Conservation (phyloP, 2,797 vertebrate genomes). For the Gymnoscopelus braueri region DNA sequence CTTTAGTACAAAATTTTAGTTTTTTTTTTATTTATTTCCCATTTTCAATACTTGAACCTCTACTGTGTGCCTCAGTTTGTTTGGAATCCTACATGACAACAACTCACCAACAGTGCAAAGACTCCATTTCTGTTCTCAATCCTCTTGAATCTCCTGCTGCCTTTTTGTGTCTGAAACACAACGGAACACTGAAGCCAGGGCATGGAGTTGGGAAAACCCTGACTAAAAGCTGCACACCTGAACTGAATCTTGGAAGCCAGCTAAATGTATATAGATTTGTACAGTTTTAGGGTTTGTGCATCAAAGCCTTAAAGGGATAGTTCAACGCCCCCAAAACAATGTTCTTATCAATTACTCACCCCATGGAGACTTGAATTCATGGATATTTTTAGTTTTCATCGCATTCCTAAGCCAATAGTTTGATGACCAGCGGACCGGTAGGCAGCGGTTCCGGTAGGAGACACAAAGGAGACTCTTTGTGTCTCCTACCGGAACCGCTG, state of each 20-base stretch:
- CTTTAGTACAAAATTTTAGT: too few relatives aligned
- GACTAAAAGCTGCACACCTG: conserved; percentile 30
- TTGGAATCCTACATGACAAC: conserved; percentile 59
- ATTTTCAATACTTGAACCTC: too few relatives aligned
- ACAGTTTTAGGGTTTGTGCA: conserved; percentile 14
- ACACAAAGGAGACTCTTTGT: too few relatives aligned
- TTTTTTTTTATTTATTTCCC: too few relatives aligned
- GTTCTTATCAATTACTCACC: too few relatives aligned
- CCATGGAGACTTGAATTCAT: too few relatives aligned
- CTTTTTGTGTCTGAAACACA: conserved; percentile 90
- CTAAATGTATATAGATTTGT: conserved; percentile 13
- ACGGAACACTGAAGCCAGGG: conserved; percentile 78
- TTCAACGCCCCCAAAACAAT: too few relatives aligned
- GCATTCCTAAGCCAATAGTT: too few relatives aligned
- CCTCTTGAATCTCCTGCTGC: conserved; percentile 90
- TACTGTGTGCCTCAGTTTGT: conserved; percentile 24
- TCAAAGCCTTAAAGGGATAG: not conserved
- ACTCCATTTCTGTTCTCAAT: conserved; percentile 91
- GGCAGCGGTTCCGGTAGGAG: too few relatives aligned
- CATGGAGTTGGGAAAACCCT: conserved; percentile 48
- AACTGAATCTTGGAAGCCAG: not conserved
- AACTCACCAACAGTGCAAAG: conserved; percentile 88
- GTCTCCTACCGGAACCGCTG: too few relatives aligned
- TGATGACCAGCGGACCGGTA: too few relatives aligned
- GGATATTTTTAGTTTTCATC: too few relatives aligned